Percentiles rank a stretch among this genome's conserved stretches.
phyloP scores from a whole-genome alignment of 2,888 invertebrate species.

The Dromius quadrimaculatus region DNA sequence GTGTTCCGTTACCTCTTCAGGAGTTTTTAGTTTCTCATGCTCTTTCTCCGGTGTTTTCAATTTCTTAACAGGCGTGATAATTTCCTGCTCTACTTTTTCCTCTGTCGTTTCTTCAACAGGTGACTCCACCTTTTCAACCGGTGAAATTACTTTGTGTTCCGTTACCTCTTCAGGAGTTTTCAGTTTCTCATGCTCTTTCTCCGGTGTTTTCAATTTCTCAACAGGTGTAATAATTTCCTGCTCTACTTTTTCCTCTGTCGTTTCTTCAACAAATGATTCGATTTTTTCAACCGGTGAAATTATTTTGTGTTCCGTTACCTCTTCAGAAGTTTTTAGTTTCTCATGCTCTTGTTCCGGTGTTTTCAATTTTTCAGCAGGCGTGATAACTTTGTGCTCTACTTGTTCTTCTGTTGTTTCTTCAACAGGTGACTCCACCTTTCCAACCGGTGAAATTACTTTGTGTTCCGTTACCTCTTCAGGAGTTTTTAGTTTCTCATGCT shows the following conservation, averaged over 20 bases:
- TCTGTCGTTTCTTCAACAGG: neutral
- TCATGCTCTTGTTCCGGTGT: neutral
- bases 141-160: neutral
- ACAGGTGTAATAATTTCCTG: neutral
- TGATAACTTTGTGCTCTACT: neutral
- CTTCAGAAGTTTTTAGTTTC: neutral
- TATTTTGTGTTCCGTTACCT: neutral
- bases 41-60: neutral
- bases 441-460: no score
- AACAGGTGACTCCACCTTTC: no score
- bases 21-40: neutral
- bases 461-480: no score
- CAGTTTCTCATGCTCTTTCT: neutral
- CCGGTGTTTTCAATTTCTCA: neutral
- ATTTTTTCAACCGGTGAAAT: neutral
- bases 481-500: no score
- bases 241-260: neutral
- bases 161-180: neutral
- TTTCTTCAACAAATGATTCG: neutral
- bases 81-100: neutral
- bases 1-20: neutral
- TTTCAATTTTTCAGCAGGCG: neutral
- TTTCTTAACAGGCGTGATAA: neutral
- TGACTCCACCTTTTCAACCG: no score
- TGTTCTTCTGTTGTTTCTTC: neutral